Base-by-base conservation (phyloP, 2,888 invertebrate species). In the Athetis lepigone region DNA sequence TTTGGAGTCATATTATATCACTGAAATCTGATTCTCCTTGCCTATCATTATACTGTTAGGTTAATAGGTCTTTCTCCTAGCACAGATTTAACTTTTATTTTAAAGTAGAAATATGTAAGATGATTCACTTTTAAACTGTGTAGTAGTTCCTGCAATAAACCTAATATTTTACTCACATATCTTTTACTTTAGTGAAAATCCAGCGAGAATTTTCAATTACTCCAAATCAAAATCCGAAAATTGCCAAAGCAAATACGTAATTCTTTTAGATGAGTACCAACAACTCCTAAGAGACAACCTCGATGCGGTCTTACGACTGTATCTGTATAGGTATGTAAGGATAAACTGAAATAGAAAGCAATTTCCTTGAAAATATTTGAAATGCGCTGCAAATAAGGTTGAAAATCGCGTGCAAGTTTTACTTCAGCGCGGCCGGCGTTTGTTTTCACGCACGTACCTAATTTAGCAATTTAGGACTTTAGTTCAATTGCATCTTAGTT, bases 221-320 rank as follows among this genome's bases (percentile, higher is more conserved):
- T 55, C n/a, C 29, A 33, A 23, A n/a, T 29, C 27, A 40, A 13
- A 36, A 16, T 16, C 23, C 5, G 7, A 23, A 23, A 18, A 9
- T 9, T 25, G 29, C 18, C 11, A 29, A 29, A 27, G 27, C 18
- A 19, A n/a, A 18, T n/a, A 25, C 16, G 8, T 33, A 25, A 51
- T 45, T 39, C 33, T 19, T 18, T 36, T 19, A 23, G 19, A 2
- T 11, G 16, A 46, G 68, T 19, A 40, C n/a, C 23, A 59, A 69
- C 0, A 2, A 5, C 33, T n/a, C n/a, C 33, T 37, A 5, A 45
- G 16, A 23, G 19, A 9, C 13, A 13, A 13, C 3, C 4, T 16
- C 13, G 25, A 19, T 27, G 18, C 21, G 16, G n/a, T 16, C 18
- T 19, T 19, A 23, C 23, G 21, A n/a, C 19, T 1, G 7, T 43